Base-by-base conservation (phyloP, 2,113 vertebrate genomes). In the Catharus bicknelli region DNA sequence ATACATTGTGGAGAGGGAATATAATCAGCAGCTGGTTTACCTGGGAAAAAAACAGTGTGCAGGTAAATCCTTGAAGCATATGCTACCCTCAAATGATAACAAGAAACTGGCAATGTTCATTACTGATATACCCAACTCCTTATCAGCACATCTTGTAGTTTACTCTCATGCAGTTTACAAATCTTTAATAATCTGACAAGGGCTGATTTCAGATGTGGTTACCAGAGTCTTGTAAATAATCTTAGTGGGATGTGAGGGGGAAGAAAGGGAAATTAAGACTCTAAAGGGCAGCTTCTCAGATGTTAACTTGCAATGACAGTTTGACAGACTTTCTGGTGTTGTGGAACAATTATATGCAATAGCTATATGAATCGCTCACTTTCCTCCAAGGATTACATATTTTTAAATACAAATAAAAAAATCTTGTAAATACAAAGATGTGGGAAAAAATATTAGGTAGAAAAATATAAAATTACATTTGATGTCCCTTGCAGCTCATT, bases 351-450 rank as follows among this genome's bases (percentile, higher is more conserved):
- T 94, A 96, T 73, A 54, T 29, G 38, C 48, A 90, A 63, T 89
- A 87, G 66, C 42, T 85, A n/a, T 90, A 95, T 10, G 70, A 96
- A 93, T 88, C 0, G 0, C 66, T 96, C 81, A 43, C 83, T 90
- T 95, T 90, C 42, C 87, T 95, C 92, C 69, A 82, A 95, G 90
- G 95, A 87, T 95, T 91, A 90, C 64, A 30, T 96, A 32, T 94
- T 97, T 95, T 94, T 94, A 67, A 38, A 38, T 38, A 38, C 38
- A 38, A 38, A 38, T 38, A 11, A 38, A 38, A 38, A 95, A 86
- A 69, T 72, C 75, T 96, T 75, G 57, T 95, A 97, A 97, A 97
- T 97, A 96, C 90, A 96, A 97, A 97, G 92, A 91, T 95, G 74
- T 95, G 79, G 80, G 88, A 96, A 97, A 82, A 36, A 95, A 83